Base-by-base conservation (phyloP, 2,113 vertebrate genomes). In the Addax nasomaculatus region DNA sequence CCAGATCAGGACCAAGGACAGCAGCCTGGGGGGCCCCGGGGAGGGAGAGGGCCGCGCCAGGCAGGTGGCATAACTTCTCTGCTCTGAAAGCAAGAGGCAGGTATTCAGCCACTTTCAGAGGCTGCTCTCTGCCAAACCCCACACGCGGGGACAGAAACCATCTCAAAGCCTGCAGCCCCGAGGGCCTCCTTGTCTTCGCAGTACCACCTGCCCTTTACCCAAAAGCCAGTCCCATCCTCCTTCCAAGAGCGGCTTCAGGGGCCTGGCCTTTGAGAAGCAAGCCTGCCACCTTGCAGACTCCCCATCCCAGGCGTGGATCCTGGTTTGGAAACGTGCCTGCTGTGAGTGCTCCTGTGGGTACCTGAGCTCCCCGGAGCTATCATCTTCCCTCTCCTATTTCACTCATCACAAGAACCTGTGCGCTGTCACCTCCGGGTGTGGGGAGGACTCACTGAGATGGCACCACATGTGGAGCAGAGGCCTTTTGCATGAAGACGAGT, bases 341-440 rank as follows among this genome's bases (percentile, higher is more conserved):
- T 10, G 9, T 7, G 73, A 11, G 58, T 4, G 29, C 30, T 49
- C 5, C 0, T 0, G 0, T 2, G 9, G 1, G 11, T 6, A 33
- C 6, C 4, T 67, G 13, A 2, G 30, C 27, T 9, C 15, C 21
- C 70, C 9, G 0, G 86, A 67, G 45, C 25, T 3, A 17, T 33
- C 14, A 11, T 7, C 49, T 49, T 45, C 1, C 33, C 45, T 58
- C 33, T 85, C 13, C 12, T 81, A 3, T n/a, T 36, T 91, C 39
- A 64, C 30, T 81, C 39, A 36, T 57, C 27, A 15, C 9, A 25
- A 85, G 45, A 27, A 67, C 11, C 16, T 70, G n/a, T 23, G 19
- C 60, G 14, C 55, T 12, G 23, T 19, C 10, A 1, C 67, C 55
- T 67, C 70, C 4, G 17, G 7, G 15, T 3, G 7, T 11, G 3